Conservation (phyloP, 2,113 vertebrate species). For the Hemiprocne comata region DNA sequence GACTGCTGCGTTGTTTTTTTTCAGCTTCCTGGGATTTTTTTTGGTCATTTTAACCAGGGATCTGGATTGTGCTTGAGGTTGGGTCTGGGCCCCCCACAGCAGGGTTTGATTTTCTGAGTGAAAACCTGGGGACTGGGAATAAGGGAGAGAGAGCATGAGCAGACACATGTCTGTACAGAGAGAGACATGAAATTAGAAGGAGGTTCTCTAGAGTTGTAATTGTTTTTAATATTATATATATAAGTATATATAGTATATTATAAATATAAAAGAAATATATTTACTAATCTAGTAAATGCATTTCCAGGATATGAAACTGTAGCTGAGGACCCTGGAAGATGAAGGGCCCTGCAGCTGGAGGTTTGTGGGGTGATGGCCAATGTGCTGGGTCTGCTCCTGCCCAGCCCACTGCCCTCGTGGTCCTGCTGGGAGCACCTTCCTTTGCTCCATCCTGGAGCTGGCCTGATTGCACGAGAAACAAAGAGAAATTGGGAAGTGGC, state of each 20-base stretch:
- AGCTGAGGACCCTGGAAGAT: background rate
- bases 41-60: background rate
- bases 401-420: background rate
- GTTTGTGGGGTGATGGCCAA: background rate
- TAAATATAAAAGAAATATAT: too few relatives aligned
- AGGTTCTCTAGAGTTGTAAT: background rate
- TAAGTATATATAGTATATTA: too few relatives aligned
- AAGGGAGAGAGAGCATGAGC: background rate
- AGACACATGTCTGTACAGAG: accelerated
- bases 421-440: background rate
- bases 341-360: background rate
- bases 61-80: background rate
- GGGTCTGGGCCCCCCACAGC: background rate
- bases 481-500: background rate
- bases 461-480: background rate
- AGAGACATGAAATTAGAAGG: background rate
- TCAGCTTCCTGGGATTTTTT: background rate
- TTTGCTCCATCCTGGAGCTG: background rate
- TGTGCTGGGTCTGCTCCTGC: background rate
- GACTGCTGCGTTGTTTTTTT: accelerated
- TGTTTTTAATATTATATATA: too few relatives aligned
- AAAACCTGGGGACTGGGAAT: background rate
- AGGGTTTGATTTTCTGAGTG: background rate
- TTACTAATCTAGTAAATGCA: background rate
- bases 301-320: background rate